Percentiles rank a stretch among this genome's conserved stretches.
Evolutionary conservation across 2,113 vertebrate species (phyloP).

Genomic region (Ahaetulla prasina): DNA sequence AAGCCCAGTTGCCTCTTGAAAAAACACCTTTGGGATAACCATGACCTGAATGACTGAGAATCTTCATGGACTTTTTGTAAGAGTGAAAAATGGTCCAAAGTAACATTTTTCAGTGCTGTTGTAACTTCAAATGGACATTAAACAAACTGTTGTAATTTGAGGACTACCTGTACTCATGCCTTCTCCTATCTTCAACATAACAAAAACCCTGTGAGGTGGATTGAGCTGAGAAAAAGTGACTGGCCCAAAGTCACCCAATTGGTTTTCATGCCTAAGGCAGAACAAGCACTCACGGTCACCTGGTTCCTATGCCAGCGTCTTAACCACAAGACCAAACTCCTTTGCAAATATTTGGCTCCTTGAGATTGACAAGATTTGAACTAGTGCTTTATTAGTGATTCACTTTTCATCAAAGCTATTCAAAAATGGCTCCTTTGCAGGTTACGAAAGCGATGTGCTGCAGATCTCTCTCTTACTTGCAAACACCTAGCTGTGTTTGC

Average conservation of each 20-base stretch:
- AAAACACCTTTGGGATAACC: too few species aligned
- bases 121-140: not conserved
- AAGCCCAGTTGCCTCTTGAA: too few species aligned
- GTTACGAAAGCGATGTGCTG: not conserved
- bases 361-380: not conserved
- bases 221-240: not conserved
- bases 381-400: not conserved
- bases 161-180: not conserved
- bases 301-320: not conserved
- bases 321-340: not conserved
- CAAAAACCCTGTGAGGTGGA: not conserved
- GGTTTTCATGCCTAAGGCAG: not conserved
- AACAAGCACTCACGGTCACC: not conserved
- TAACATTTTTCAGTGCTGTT: not conserved
- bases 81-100: not conserved
- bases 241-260: not conserved
- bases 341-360: not conserved
- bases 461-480: not conserved
- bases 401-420: not conserved
- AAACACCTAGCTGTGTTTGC: not conserved
- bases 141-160: not conserved
- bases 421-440: not conserved
- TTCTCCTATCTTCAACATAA: not conserved
- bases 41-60: too few species aligned
- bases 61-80: not conserved